Conservation (phyloP, 2,888 invertebrate species). For the Syrphus vitripennis region DNA sequence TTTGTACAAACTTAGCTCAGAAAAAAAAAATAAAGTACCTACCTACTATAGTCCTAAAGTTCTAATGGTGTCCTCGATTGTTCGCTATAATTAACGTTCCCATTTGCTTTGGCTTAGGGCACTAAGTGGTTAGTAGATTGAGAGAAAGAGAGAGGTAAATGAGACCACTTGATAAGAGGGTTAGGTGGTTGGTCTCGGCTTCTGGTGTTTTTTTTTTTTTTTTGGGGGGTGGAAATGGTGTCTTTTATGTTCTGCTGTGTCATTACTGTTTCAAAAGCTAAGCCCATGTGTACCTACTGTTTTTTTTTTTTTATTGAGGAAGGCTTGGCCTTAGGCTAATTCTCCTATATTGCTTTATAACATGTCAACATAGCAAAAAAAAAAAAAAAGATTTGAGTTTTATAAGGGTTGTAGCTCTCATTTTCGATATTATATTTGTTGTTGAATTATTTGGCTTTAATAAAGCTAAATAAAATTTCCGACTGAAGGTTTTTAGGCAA, state of each 20-base stretch:
- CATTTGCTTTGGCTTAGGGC: constrained; percentile 49
- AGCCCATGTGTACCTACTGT: neutral
- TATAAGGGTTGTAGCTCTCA: too few relatives aligned
- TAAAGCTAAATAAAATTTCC: too few relatives aligned
- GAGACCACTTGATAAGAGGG: constrained; percentile 22
- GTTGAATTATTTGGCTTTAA: neutral
- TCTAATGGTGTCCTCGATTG: constrained; percentile 56
- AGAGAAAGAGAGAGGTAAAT: constrained; percentile 18
- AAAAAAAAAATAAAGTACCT: neutral
- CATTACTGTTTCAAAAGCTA: constrained; percentile 42
- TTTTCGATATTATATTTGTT: too few relatives aligned
- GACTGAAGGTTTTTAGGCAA: too few relatives aligned
- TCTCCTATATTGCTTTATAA: neutral
- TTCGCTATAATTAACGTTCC: constrained; percentile 55
- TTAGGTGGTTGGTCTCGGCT: neutral
- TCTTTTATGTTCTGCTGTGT: neutral
- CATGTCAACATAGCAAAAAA: neutral
- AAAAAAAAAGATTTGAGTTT: neutral
- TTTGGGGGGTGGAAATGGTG: neutral
- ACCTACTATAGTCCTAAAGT: constrained; percentile 6
- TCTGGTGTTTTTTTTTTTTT: neutral
- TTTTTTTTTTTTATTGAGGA: constrained; percentile 3
- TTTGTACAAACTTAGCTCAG: constrained; percentile 30
- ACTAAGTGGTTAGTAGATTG: constrained; percentile 26
- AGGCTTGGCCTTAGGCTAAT: constrained; percentile 13